phyloP scores from a whole-genome alignment of 2,797 vertebrate species.

The Sebastes trivittatus region DNA sequence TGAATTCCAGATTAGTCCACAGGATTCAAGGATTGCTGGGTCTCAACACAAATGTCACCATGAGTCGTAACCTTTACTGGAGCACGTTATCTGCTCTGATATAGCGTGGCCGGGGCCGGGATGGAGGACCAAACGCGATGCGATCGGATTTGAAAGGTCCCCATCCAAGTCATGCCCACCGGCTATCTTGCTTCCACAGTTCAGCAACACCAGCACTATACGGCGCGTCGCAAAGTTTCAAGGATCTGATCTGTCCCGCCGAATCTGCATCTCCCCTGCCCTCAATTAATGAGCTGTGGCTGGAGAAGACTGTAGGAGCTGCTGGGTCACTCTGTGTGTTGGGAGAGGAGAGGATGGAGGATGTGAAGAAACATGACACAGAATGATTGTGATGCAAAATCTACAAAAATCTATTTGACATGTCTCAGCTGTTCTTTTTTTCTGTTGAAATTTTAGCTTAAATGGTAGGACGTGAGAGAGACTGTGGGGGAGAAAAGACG shows the following conservation, averaged over 20 bases:
- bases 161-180: constrained; percentile 72
- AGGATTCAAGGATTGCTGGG: constrained; percentile 74
- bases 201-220: constrained; percentile 72
- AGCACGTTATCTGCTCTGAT: constrained; percentile 83
- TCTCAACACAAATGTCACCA: constrained; percentile 84
- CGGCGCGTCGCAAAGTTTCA: constrained; percentile 57
- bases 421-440: constrained; percentile 20
- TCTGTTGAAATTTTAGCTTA: constrained; percentile 1
- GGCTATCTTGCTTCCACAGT: constrained; percentile 79
- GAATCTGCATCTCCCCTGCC: constrained; percentile 60
- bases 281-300: constrained; percentile 62
- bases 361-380: constrained; percentile 29
- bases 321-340: constrained; percentile 12
- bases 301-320: constrained; percentile 24
- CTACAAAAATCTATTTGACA: neutral
- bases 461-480: neutral
- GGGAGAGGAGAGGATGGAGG: constrained; percentile 11
- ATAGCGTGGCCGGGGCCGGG: constrained; percentile 65
- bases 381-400: constrained; percentile 2
- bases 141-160: constrained; percentile 86
- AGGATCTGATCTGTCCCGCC: constrained; percentile 64
- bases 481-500: neutral
- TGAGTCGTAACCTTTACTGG: constrained; percentile 83
- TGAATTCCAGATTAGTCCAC: constrained; percentile 66
- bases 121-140: constrained; percentile 58